Evolutionary conservation across 2,888 invertebrate genomes (phyloP).

Genomic region (Lysandra bellargus): DNA sequence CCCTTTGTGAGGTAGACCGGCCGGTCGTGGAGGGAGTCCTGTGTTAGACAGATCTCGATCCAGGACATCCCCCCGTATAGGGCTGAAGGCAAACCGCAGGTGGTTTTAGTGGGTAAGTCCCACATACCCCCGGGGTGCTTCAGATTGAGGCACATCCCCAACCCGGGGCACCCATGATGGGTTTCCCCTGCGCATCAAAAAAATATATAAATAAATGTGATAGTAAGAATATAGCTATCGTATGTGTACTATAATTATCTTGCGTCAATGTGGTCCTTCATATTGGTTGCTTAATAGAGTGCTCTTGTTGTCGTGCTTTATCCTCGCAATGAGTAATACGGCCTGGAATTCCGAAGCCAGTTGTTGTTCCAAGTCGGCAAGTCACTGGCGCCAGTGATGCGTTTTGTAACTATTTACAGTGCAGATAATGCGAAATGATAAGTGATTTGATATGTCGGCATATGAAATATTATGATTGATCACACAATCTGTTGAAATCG

Average conservation of each 20-base stretch:
- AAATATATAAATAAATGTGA: too few species aligned
- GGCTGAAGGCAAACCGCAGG: too few species aligned
- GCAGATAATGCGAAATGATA: conserved; percentile 32
- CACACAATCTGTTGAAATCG: background rate
- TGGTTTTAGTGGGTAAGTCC: too few species aligned
- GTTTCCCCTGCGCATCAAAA: too few species aligned
- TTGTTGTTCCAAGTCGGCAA: conserved; percentile 44
- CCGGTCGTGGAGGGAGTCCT: too few species aligned
- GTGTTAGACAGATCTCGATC: too few species aligned
- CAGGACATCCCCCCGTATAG: too few species aligned
- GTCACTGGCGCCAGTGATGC: conserved; percentile 50
- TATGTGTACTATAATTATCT: background rate
- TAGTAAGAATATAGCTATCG: too few species aligned
- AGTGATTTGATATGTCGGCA: conserved; percentile 7
- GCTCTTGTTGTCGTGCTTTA: conserved; percentile 47
- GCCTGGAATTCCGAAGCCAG: conserved; percentile 49
- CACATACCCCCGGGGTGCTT: too few species aligned
- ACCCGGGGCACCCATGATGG: too few species aligned
- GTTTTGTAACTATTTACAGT: conserved; percentile 43
- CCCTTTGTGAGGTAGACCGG: too few species aligned
- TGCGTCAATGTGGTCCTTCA: background rate
- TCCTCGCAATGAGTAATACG: conserved; percentile 51
- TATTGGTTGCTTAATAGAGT: conserved; percentile 31
- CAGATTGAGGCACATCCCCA: too few species aligned
- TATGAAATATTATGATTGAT: conserved; percentile 13